Conservation (phyloP, 2,888 invertebrate species). For the Ophraella communa region DNA sequence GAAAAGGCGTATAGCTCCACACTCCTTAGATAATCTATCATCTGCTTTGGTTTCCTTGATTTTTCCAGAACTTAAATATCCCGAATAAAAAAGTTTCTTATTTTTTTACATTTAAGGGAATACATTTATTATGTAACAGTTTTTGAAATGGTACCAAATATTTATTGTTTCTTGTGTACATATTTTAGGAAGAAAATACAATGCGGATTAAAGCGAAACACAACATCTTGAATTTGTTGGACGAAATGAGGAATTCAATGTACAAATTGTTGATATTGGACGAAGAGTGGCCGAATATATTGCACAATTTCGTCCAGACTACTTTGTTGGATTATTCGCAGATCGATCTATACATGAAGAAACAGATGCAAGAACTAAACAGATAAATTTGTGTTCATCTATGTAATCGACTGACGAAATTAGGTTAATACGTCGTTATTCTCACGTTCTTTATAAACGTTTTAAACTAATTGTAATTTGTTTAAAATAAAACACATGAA, state of each 20-base stretch:
- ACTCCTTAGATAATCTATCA: no score
- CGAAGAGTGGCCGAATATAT: conserved; percentile 77
- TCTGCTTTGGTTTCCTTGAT: no score
- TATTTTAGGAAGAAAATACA: conserved; percentile 74
- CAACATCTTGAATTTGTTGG: conserved; percentile 73
- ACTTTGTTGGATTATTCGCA: conserved; percentile 82
- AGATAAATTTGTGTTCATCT: neutral
- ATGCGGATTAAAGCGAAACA: conserved; percentile 78
- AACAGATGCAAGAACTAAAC: conserved; percentile 64
- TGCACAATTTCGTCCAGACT: conserved; percentile 79
- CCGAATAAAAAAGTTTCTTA: no score
- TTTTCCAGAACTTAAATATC: no score
- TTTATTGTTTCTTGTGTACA: no score
- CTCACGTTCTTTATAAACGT: no score
- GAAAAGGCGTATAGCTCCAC: no score
- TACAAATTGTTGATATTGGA: conserved; percentile 78
- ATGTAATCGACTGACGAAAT: neutral
- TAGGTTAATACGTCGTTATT: no score
- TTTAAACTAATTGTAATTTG: neutral
- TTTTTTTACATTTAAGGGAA: neutral
- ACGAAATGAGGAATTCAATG: conserved; percentile 77
- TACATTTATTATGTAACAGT: neutral
- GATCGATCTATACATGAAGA: conserved; percentile 80
- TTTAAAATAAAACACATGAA: neutral
- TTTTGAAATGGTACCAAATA: no score